phyloP scores from a whole-genome alignment of 30 jellyfish, hydroid and myxozoan species.

The Hydractinia echinata region DNA sequence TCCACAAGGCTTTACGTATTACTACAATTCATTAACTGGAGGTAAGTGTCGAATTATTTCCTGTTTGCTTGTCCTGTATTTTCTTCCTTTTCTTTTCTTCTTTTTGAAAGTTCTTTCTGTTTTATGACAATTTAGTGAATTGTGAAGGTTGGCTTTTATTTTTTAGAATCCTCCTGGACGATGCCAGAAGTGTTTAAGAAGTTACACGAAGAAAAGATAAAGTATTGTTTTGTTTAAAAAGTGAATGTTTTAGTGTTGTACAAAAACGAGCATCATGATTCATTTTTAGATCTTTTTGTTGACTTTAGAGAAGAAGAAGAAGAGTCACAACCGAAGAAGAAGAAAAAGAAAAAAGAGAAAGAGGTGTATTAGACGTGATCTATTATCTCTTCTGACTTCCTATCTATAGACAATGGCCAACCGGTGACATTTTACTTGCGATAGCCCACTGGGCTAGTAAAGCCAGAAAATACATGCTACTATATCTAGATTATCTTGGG shows the following conservation, averaged over 20 bases:
- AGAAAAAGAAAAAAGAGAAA: too few species aligned
- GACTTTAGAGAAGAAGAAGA: too few species aligned
- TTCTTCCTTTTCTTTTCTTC: neutral
- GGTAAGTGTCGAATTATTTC: slow-evolving; percentile 30
- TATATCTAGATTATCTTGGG: too few species aligned
- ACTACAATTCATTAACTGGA: slow-evolving; percentile 65
- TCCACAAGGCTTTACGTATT: slow-evolving; percentile 74
- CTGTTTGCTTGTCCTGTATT: too few species aligned
- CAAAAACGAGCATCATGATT: neutral
- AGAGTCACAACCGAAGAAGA: too few species aligned
- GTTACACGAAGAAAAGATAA: slow-evolving; percentile 5
- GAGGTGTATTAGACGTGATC: too few species aligned
- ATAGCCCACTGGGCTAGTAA: too few species aligned
- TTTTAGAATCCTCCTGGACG: slow-evolving; percentile 29
- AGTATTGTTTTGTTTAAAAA: neutral
- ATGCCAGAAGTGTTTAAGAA: slow-evolving; percentile 38
- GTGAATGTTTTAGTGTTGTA: neutral
- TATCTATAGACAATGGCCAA: too few species aligned
- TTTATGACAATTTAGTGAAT: neutral
- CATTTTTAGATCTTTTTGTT: too few species aligned
- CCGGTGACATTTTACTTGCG: too few species aligned
- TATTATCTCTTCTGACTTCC: too few species aligned
- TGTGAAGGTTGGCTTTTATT: neutral
- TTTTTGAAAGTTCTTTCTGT: neutral
- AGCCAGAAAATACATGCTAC: too few species aligned